Evolutionary conservation across 2,113 vertebrate species (phyloP), one percentile per base, ranked within the genome.

Genomic region (Lagopus muta): DNA sequence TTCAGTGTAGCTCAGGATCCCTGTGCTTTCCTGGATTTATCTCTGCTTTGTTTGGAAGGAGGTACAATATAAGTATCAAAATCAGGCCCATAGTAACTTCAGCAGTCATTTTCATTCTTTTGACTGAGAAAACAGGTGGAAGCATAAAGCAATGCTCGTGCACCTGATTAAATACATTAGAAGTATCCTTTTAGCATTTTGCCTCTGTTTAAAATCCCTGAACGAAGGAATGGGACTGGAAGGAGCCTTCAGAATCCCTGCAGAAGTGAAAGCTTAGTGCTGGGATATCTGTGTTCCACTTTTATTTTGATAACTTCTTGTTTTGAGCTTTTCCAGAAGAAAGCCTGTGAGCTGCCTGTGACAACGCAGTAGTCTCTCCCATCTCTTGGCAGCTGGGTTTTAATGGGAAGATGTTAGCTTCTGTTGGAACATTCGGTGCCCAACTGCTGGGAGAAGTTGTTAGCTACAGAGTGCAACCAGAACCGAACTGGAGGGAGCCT

Each of bases 381-480:
- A 9, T 47, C 81, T 80, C 30, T 45, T 79, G 86, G 72, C 84
- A 88, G 64, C 75, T 52, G 22, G 20, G 38, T 25, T 86, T 83
- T 19, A 50, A 86, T 40, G 12, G 65, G 48, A 88, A 67, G 77
- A 30, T 80, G 90, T 95, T 77, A 0, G 73, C 47, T 61, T 3
- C 57, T 55, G 1, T 30, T 10, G 14, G 60, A 70, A 19, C 25
- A 19, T 82, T 89, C 32, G 45, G 0, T 70, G 38, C 4, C 1
- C 6, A 43, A 13, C 69, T 93, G 77, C 86, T 89, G 89, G 62
- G 74, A 89, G 89, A 89, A 92, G 69, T 72, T 80, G 57, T 57
- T 55, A n/a, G 72, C 74, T 73, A 40, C 45, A 28, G 78, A 72
- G 54, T 10, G 36, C 65, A 67, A 40, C 70, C 71, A 27, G 13